Evolutionary conservation across 2,797 vertebrate genomes (phyloP).

Genomic region (Micromesistius poutassou): DNA sequence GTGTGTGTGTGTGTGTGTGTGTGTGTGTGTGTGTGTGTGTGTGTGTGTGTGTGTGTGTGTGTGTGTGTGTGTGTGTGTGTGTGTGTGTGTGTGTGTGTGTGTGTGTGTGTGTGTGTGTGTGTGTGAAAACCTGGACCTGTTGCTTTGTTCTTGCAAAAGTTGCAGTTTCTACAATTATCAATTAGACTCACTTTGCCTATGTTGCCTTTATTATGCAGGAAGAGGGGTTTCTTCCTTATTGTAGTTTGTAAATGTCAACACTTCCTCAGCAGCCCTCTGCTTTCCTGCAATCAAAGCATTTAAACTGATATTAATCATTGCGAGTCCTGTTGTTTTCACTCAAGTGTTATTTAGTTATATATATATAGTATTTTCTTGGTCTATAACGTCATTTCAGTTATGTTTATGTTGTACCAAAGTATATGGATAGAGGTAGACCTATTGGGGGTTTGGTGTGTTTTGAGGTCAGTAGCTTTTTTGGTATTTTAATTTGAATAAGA

Average conservation of each 20-base stretch:
- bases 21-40: not conserved
- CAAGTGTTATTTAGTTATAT: not conserved
- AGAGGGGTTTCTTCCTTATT: not conserved
- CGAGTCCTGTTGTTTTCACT: not conserved
- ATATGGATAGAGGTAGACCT: not conserved
- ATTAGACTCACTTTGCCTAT: not conserved
- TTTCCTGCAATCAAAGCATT: not conserved
- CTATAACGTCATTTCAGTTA: not conserved
- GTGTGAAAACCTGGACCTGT: not conserved
- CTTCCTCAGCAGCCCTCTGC: not conserved
- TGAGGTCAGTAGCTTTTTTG: too few relatives aligned
- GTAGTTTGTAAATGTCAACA: slow-evolving; percentile 1
- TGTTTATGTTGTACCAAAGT: not conserved
- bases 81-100: slow-evolving; percentile 2
- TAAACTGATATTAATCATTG: not conserved
- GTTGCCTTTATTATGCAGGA: not conserved
- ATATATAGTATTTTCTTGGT: not conserved
- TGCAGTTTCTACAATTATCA: not conserved
- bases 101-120: not conserved
- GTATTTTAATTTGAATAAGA: too few relatives aligned
- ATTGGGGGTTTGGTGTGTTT: not conserved
- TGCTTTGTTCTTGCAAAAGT: not conserved
- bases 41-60: slow-evolving; percentile 5
- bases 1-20: not conserved
- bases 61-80: slow-evolving; percentile 2